phyloP scores from a whole-genome alignment of 2,113 vertebrate genomes.

The Drymodes brunneopygia region DNA sequence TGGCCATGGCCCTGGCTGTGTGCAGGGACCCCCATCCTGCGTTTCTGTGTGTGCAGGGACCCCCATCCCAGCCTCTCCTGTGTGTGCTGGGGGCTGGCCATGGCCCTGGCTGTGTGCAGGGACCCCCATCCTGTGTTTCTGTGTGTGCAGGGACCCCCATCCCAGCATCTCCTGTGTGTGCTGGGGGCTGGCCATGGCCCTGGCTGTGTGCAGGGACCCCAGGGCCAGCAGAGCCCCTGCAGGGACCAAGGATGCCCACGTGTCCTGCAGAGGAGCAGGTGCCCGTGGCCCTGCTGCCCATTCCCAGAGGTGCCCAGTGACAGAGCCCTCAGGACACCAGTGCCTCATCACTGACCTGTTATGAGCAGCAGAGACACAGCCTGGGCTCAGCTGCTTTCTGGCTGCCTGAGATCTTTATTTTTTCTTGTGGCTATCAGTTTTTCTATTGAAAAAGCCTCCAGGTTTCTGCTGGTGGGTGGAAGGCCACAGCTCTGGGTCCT shows the following conservation, averaged over 20 bases:
- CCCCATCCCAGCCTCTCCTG: too few relatives aligned
- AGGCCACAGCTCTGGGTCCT: background rate
- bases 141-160: too few relatives aligned
- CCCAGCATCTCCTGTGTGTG: too few relatives aligned
- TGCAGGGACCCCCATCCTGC: background rate
- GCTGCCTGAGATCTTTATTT: background rate
- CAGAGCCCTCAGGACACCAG: background rate
- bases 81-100: too few relatives aligned
- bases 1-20: too few relatives aligned
- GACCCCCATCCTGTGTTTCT: too few relatives aligned
- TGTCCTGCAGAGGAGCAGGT: rapidly evolving
- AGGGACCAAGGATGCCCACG: rapidly evolving
- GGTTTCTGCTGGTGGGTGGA: background rate
- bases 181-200: background rate
- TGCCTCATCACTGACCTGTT: background rate
- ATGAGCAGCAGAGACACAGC: background rate
- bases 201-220: background rate
- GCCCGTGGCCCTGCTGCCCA: background rate
- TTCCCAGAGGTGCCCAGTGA: background rate
- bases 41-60: background rate
- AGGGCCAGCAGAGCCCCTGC: background rate
- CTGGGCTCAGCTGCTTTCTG: background rate
- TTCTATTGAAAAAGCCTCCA: background rate
- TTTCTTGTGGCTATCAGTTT: background rate
- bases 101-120: too few relatives aligned